Conservation (phyloP, 2,797 vertebrate species). For the Potorous gilbertii region DNA sequence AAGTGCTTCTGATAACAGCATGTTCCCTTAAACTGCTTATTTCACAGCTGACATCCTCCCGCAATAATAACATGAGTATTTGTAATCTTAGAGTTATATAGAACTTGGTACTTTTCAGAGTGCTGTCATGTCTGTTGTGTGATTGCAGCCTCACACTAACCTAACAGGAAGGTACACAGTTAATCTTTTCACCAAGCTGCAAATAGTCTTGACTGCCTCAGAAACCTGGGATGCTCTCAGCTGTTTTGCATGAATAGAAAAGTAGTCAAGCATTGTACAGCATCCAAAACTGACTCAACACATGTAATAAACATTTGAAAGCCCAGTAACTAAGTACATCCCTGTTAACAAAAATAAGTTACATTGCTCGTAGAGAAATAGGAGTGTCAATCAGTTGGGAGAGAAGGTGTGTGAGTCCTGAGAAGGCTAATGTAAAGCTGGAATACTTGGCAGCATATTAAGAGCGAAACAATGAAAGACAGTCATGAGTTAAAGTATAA, state of each 20-base stretch:
- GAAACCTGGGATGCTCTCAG: slow-evolving; percentile 41
- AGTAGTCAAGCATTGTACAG: slow-evolving; percentile 30
- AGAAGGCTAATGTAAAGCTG: background rate
- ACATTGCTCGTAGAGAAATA: background rate
- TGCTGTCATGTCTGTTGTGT: slow-evolving; percentile 26
- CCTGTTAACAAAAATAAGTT: slow-evolving; percentile 17
- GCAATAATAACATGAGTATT: slow-evolving; percentile 14
- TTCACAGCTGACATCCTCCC: slow-evolving; percentile 34
- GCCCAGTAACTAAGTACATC: slow-evolving; percentile 23
- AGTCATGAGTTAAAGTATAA: background rate
- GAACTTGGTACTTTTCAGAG: slow-evolving; percentile 46
- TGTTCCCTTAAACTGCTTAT: slow-evolving; percentile 24
- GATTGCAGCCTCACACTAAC: background rate
- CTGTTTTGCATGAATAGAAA: slow-evolving; percentile 40
- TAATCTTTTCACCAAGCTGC: background rate
- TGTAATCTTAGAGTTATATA: slow-evolving; percentile 29
- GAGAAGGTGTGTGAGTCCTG: background rate
- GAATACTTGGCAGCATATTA: background rate
- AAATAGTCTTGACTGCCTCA: slow-evolving; percentile 20
- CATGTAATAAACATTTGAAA: slow-evolving; percentile 47
- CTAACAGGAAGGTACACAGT: background rate
- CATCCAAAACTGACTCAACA: slow-evolving; percentile 31
- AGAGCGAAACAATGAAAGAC: background rate
- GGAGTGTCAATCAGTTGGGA: background rate
- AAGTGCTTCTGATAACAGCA: slow-evolving; percentile 24